phyloP scores from a whole-genome alignment of 2,113 vertebrate genomes.

The Synchiropus splendidus region DNA sequence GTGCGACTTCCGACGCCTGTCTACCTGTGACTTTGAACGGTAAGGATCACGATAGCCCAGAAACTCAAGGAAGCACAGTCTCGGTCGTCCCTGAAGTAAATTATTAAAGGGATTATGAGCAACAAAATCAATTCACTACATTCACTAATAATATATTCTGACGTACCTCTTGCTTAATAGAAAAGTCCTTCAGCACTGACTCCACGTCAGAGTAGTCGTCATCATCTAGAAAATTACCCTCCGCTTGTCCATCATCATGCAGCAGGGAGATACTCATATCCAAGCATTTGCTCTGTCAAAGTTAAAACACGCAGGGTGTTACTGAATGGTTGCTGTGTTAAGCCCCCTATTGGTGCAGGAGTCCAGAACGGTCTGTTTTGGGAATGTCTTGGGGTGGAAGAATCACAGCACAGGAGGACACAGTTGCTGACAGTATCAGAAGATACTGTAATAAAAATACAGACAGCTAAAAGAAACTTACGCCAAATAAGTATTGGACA shows the following conservation, averaged over 20 bases:
- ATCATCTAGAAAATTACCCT: conserved; percentile 9
- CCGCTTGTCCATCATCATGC: conserved; percentile 4
- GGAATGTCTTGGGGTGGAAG: no score
- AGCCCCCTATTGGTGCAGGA: not conserved
- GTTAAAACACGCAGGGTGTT: not conserved
- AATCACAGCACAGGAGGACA: no score
- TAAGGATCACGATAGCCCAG: conserved; percentile 40
- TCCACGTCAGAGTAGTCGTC: conserved; percentile 42
- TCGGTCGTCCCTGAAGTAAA: conserved; percentile 49
- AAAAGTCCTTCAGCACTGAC: conserved; percentile 45
- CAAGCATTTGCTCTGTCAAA: conserved; percentile 32
- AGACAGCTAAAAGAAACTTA: conserved; percentile 64
- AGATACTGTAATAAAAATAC: no score
- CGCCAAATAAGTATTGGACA: conserved; percentile 82
- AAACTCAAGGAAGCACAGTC: conserved; percentile 53
- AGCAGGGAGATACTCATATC: conserved; percentile 24
- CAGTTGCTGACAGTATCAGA: no score
- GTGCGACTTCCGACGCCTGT: conserved; percentile 10
- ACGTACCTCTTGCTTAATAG: conserved; percentile 52
- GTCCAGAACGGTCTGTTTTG: not conserved
- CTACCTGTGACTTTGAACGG: conserved; percentile 51
- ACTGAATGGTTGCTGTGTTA: no score
- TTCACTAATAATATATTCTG: not conserved
- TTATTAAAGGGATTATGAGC: conserved; percentile 8
- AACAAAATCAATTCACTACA: conserved; percentile 1